phyloP scores from a whole-genome alignment of 1,140 invertebrate genomes.

The Listronotus bonariensis region DNA sequence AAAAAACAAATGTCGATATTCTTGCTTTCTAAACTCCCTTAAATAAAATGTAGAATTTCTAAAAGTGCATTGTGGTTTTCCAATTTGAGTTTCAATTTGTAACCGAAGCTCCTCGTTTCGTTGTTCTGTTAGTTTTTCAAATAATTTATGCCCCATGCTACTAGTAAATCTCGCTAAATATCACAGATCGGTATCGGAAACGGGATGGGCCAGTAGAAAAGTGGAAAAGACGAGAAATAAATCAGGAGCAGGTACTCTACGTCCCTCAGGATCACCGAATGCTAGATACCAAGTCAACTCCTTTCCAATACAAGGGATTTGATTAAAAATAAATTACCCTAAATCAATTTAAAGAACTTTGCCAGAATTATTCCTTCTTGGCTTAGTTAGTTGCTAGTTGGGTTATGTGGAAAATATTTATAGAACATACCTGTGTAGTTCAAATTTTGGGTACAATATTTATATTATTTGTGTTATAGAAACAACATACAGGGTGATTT shows the following conservation, averaged over 20 bases:
- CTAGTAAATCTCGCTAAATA: conserved; percentile 53
- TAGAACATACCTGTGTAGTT: too few relatives aligned
- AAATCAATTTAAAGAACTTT: too few relatives aligned
- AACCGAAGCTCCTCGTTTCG: conserved; percentile 3
- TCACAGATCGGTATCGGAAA: conserved; percentile 51
- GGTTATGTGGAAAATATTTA: too few relatives aligned
- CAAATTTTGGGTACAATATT: too few relatives aligned
- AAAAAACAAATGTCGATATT: too few relatives aligned
- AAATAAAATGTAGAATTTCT: too few relatives aligned
- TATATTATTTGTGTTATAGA: too few relatives aligned
- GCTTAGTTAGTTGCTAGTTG: too few relatives aligned
- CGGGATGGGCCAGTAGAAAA: conserved; percentile 51
- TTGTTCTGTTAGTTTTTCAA: conserved; percentile 32
- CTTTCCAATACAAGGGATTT: conserved; percentile 25
- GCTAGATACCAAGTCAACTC: conserved; percentile 31
- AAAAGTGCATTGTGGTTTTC: too few relatives aligned
- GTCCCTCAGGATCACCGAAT: conserved; percentile 47
- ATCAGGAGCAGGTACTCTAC: conserved; percentile 53
- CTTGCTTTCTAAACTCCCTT: too few relatives aligned
- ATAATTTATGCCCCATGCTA: conserved; percentile 50
- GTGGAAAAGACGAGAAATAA: conserved; percentile 54
- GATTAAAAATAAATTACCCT: conserved; percentile 23
- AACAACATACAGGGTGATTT: too few relatives aligned
- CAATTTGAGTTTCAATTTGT: conserved; percentile 22
- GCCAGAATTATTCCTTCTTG: too few relatives aligned